A percentile compares a stretch with the other conserved stretches of the same genome.
Evolutionary conservation across 92 coral and sea anemone species (phyloP).

Genomic region (Epizoanthus scotinus): DNA sequence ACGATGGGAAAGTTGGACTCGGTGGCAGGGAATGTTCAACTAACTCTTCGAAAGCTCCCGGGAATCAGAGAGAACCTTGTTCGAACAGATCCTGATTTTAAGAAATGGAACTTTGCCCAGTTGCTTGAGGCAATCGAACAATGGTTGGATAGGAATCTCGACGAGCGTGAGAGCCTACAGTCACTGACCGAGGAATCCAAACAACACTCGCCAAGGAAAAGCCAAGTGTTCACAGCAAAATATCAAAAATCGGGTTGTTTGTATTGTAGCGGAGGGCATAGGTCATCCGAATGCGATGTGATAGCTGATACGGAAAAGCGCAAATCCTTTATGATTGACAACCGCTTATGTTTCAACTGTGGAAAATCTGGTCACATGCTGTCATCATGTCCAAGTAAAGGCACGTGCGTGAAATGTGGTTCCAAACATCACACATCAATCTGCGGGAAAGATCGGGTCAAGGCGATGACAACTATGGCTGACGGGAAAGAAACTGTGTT

Average conservation of each 20-base stretch:
- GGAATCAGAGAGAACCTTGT: conserved; percentile 29
- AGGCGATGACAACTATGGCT: conserved; percentile 10
- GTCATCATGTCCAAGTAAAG: conserved; percentile 17
- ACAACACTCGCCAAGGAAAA: conserved; percentile 14
- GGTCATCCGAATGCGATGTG: conserved; percentile 7
- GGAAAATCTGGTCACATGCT: too few relatives aligned
- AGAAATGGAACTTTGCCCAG: conserved; percentile 28
- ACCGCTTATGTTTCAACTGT: conserved; percentile 27
- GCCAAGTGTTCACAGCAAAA: too few relatives aligned
- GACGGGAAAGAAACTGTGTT: conserved; percentile 12
- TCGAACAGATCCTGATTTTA: conserved; percentile 42
- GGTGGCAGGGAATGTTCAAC: conserved; percentile 10
- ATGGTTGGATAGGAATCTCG: neutral
- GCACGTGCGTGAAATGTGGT: conserved; percentile 19
- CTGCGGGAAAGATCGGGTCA: too few relatives aligned
- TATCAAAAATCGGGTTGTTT: neutral
- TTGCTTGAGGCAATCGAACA: conserved; percentile 16
- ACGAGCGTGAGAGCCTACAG: too few relatives aligned
- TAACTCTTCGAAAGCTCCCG: conserved; percentile 30
- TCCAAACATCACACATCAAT: too few relatives aligned
- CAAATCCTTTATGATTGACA: conserved; percentile 19
- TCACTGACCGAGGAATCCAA: too few relatives aligned
- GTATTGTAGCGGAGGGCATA: conserved; percentile 13
- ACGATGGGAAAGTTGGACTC: conserved; percentile 18
- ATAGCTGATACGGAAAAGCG: conserved; percentile 25